Conservation (phyloP, 2,888 invertebrate genomes). For the Bedellia somnulentella region DNA sequence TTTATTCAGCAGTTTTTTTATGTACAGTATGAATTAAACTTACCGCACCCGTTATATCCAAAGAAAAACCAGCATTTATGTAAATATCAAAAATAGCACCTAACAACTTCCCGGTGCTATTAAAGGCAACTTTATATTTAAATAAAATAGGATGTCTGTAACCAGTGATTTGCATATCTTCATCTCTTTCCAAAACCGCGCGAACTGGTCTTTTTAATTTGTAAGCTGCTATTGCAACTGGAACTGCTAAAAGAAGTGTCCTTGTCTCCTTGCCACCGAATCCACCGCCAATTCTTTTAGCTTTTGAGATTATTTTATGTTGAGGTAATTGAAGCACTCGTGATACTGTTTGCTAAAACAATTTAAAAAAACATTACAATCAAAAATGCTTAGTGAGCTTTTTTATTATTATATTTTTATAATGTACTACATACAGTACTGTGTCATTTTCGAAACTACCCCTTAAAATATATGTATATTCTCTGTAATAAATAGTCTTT, state of each 20-base stretch:
- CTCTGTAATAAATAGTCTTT: too few species aligned
- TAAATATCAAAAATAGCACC: slow-evolving; percentile 75
- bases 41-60: slow-evolving; percentile 79
- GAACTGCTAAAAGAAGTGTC: slow-evolving; percentile 65
- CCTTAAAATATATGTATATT: too few species aligned
- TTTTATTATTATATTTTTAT: too few species aligned
- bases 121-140: slow-evolving; percentile 83
- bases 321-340: too few species aligned
- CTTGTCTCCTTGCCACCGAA: slow-evolving; percentile 95
- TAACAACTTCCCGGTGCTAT: slow-evolving; percentile 72
- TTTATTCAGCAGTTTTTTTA: not conserved
- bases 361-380: too few species aligned
- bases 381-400: too few species aligned
- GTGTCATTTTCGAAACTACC: too few species aligned
- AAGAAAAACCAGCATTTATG: slow-evolving; percentile 80
- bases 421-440: too few species aligned
- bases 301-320: slow-evolving; percentile 73
- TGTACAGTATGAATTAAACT: slow-evolving; percentile 19
- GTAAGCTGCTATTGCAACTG: slow-evolving; percentile 80
- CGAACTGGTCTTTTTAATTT: slow-evolving; percentile 78
- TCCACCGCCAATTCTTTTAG: slow-evolving; percentile 90
- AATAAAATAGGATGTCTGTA: slow-evolving; percentile 86
- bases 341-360: too few species aligned
- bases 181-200: slow-evolving; percentile 88
- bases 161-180: slow-evolving; percentile 91